Base-by-base conservation (phyloP, 2,888 invertebrate species). In the Muscina levida region DNA sequence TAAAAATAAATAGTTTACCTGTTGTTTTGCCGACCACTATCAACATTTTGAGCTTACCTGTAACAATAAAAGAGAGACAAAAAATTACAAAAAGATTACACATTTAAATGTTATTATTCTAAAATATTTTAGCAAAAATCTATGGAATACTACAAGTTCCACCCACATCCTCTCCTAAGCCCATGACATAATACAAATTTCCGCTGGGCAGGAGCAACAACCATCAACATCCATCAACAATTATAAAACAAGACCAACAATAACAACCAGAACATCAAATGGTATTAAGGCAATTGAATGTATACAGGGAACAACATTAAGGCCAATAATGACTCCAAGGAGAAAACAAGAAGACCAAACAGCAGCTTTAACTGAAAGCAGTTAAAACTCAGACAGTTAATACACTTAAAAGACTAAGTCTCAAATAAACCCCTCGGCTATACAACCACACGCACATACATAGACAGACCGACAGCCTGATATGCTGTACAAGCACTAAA, bases 231-330 rank as follows among this genome's bases (percentile, higher is more conserved):
- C 53, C 46, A 51, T 37, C 19, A 51, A 17, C 19, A 26, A 65
- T 11, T 42, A 31, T 44, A 6, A 44, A 66, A 19, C 8, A 51
- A 39, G 5, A 37, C 37, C 17, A 11, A n/a, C n/a, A n/a, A 82
- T 84, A 85, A 85, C 86, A 86, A 86, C 85, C 83, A 83, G 84
- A 85, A 86, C 85, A 87, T 86, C 85, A 87, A 88, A 85, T 84
- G 85, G 85, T 86, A 85, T 87, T 87, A 85, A 85, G 86, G 87
- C 87, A 87, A 87, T 87, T 88, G 86, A 88, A 87, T 88, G 87
- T 85, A 87, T 87, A 88, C 85, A 85, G 85, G 85, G 87, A 87
- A 87, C 84, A 86, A 87, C 88, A 86, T 87, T 87, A 86, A 86
- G 84, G 85, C 83, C 83, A 56, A 86, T 85, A 86, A 88, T 84